Percentiles rank a stretch among this genome's conserved stretches.
These are phyloP conservation scores for Lasius platythorax DNA, from an alignment of 2,888 invertebrate genomes.

Conservation along the genomic window DNA sequence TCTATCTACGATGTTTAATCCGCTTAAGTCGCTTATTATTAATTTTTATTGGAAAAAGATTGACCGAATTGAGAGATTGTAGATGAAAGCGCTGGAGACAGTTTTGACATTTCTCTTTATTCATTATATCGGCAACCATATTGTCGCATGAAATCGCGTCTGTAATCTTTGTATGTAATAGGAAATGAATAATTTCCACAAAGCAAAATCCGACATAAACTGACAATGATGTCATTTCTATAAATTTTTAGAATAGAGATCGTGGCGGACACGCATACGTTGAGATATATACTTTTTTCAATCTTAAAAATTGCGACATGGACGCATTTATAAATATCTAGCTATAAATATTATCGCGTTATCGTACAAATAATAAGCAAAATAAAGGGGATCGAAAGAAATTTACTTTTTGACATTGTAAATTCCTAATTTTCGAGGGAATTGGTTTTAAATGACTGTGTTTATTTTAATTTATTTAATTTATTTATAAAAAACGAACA, in stretches of 20 bases:
- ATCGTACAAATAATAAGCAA: not conserved
- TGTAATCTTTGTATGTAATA: constrained; percentile 17
- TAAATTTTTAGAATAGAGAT: constrained; percentile 25
- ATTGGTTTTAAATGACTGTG: not conserved
- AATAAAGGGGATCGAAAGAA: not conserved
- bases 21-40: not conserved
- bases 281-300: not conserved
- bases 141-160: not conserved
- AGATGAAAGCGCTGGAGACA: not conserved
- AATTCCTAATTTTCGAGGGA: not conserved
- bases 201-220: not conserved
- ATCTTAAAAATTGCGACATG: not conserved
- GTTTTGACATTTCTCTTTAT: not conserved
- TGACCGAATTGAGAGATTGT: not conserved
- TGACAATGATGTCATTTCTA: constrained; percentile 13
- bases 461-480: not conserved
- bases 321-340: not conserved
- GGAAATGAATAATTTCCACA: not conserved
- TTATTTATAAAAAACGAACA: not conserved
- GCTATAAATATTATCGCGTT: not conserved
- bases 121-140: not conserved
- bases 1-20: not conserved
- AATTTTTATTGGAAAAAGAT: not conserved
- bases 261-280: not conserved
- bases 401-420: not conserved